phyloP scores from a whole-genome alignment of 2,888 invertebrate genomes.

The Digitonthophagus gazella region DNA sequence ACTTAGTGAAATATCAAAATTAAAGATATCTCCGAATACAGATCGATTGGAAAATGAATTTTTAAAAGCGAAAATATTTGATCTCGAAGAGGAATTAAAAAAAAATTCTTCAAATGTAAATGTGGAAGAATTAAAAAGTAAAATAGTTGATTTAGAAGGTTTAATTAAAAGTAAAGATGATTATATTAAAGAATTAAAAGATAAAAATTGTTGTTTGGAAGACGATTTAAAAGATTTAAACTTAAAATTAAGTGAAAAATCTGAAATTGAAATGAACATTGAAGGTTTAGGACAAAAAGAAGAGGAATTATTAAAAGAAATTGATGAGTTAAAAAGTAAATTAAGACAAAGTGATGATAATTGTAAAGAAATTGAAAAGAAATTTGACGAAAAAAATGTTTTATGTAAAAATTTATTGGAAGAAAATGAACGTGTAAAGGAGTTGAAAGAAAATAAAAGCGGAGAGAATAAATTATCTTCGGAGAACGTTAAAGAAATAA shows the following conservation, averaged over 20 bases:
- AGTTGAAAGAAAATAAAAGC: background rate
- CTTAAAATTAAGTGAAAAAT: slow-evolving; percentile 29
- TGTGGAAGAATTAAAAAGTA: slow-evolving; percentile 2
- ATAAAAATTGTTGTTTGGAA: slow-evolving; percentile 8
- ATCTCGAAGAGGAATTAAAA: slow-evolving; percentile 43
- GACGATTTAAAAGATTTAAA: slow-evolving; percentile 30
- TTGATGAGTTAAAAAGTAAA: slow-evolving; percentile 29
- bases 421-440: slow-evolving; percentile 15
- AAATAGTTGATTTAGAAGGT: background rate
- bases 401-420: slow-evolving; percentile 21
- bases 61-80: slow-evolving; percentile 47
- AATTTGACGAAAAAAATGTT: background rate
- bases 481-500: slow-evolving; percentile 38
- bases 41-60: slow-evolving; percentile 38
- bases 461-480: background rate
- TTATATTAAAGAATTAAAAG: slow-evolving; percentile 20
- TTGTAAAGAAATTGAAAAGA: slow-evolving; percentile 28
- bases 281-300: slow-evolving; percentile 24
- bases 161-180: slow-evolving; percentile 1
- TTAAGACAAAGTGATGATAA: slow-evolving; percentile 31
- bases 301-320: slow-evolving; percentile 16
- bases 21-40: slow-evolving; percentile 25
- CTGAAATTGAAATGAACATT: slow-evolving; percentile 28
- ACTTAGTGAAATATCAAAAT: slow-evolving; percentile 53
- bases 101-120: background rate